Evolutionary conservation across 2,797 vertebrate genomes (phyloP).

Genomic region (Okamejei kenojei): DNA sequence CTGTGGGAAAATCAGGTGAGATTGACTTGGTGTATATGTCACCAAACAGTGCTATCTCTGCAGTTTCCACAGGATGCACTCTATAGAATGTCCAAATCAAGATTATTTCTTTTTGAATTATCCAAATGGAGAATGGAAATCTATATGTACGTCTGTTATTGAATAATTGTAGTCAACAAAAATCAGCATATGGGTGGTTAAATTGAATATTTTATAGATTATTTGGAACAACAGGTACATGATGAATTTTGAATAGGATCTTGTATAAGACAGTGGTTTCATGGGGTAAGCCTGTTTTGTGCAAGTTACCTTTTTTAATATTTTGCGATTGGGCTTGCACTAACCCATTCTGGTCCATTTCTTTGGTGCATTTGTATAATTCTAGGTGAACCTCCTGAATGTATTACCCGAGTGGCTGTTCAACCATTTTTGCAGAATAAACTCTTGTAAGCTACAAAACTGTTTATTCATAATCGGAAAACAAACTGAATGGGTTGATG

Average conservation of each 20-base stretch:
- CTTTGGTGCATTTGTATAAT: not conserved
- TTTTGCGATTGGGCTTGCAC: not conserved
- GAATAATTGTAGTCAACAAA: not conserved
- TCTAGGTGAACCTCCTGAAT: not conserved
- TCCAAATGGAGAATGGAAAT: not conserved
- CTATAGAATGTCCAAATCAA: not conserved
- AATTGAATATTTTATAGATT: not conserved
- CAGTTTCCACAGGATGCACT: not conserved
- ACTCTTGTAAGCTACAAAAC: not conserved
- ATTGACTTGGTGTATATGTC: not conserved
- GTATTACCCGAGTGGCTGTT: not conserved
- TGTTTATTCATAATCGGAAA: not conserved
- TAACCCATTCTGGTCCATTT: not conserved
- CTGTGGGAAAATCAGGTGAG: slow-evolving; percentile 89
- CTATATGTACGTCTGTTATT: not conserved
- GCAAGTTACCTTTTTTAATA: not conserved
- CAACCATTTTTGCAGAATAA: not conserved
- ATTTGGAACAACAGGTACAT: not conserved
- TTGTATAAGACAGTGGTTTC: not conserved
- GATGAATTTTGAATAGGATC: not conserved
- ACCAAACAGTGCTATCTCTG: not conserved
- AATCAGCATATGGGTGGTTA: not conserved
- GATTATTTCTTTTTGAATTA: not conserved
- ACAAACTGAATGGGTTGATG: not conserved
- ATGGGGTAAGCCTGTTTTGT: not conserved